Base-by-base conservation (phyloP, 2,888 invertebrate species). In the Drosophila pegasa region DNA sequence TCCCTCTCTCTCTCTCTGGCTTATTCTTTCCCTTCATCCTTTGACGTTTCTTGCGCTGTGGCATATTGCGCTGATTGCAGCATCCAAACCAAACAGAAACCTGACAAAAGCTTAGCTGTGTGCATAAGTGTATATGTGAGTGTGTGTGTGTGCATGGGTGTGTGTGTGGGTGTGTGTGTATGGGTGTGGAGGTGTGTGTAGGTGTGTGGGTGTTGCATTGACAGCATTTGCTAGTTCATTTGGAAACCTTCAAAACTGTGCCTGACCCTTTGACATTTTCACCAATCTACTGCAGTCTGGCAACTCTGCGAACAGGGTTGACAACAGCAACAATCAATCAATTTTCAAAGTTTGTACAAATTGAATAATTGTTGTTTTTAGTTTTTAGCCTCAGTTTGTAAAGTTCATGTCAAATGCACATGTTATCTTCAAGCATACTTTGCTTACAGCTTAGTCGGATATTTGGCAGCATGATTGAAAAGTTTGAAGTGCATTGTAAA, bases 31-130 rank as follows among this genome's bases (percentile, higher is more conserved):
- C 18, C 22, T 22, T 4, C 12, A 8, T 35, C 18, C 57, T 31
- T 22, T 41, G 16, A 14, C 27, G 43, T 35, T 56, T 55, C 40
- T 56, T 47, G 16, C 29, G 45, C 22, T 66, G 65, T 64, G 58
- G 67, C 67, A 66, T 66, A 59, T 67, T 67, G 67, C 52, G 47
- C 65, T 50, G 65, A 66, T 66, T 65, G 66, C 65, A 57, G 22
- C 65, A 16, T 37, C 56, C 45, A 27, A 27, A 16, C 35, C 18
- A 54, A 54, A 48, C 57, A 27, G 40, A 38, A 58, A 16, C 31
- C 65, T 38, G 20, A 50, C 57, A 57, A 50, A 38, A 50, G 31
- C 22, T 35, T 18, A 33, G 33, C 27, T 52, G 10, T 27, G 52
- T 8, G 35, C 7, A n/a, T n/a, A n/a, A n/a, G n/a, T n/a, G n/a